Evolutionary conservation across 1,140 invertebrate genomes (phyloP).

Genomic region (Triops cancriformis): DNA sequence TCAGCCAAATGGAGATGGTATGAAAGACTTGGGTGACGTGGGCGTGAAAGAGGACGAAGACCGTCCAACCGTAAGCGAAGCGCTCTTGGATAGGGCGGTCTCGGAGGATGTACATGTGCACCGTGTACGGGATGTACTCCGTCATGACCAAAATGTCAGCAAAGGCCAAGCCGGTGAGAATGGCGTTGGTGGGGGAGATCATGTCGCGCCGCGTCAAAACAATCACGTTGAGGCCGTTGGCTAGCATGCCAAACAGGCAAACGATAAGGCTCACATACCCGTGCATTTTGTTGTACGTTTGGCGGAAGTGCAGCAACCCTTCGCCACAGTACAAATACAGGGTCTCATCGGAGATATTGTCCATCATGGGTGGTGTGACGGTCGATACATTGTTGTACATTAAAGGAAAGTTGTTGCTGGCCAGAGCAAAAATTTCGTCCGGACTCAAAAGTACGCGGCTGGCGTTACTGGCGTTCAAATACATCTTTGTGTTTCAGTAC

Average conservation of each 20-base stretch:
- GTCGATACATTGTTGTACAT: not conserved
- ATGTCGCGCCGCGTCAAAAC: constrained; percentile 78
- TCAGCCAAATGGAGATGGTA: constrained; percentile 79
- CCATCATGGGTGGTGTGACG: not conserved
- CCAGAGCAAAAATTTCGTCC: not conserved
- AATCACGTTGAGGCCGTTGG: constrained; percentile 81
- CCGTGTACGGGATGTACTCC: constrained; percentile 73
- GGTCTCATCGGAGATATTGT: not conserved
- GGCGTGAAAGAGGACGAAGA: constrained; percentile 38
- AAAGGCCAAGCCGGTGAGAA: constrained; percentile 68
- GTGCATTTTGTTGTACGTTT: constrained; percentile 42
- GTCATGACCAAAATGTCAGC: constrained; percentile 79
- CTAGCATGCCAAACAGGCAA: constrained; percentile 76
- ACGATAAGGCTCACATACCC: constrained; percentile 61
- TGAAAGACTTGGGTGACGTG: constrained; percentile 55
- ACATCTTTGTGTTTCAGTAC: too few species aligned
- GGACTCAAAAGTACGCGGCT: not conserved
- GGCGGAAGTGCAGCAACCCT: constrained; percentile 22
- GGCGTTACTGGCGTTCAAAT: not conserved
- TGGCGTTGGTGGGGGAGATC: constrained; percentile 71
- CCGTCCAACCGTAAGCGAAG: constrained; percentile 37
- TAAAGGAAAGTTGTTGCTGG: not conserved
- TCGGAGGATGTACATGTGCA: constrained; percentile 58
- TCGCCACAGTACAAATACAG: constrained; percentile 21
- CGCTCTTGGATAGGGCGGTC: constrained; percentile 30